These are phyloP conservation scores for Cavia aperea DNA, from an alignment of 2,113 vertebrate species.

Conservation along the genomic window DNA sequence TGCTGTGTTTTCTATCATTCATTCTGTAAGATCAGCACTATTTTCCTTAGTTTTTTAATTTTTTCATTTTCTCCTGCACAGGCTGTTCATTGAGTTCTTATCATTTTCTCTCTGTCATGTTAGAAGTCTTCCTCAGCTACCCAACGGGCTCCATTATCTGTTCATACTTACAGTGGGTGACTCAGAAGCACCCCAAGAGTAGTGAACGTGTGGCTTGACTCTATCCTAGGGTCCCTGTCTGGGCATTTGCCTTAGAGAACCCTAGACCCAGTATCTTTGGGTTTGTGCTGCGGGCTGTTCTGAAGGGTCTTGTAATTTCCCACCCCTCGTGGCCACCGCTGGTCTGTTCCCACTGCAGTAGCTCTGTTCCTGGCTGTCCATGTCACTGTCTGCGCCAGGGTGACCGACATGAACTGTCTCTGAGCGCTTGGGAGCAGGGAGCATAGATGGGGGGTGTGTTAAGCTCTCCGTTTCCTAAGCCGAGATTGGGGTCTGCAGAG, in stretches of 20 bases:
- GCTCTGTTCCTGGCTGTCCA: background rate
- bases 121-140: background rate
- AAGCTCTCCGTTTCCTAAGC: background rate
- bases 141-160: background rate
- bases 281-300: background rate
- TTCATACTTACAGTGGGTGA: background rate
- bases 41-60: background rate
- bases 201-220: background rate
- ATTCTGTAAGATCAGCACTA: background rate
- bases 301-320: background rate
- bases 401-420: too few relatives aligned
- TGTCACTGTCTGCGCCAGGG: rapidly evolving
- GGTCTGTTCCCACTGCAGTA: background rate
- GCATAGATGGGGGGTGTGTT: background rate
- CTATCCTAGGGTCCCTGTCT: background rate
- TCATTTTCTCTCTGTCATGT: background rate
- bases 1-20: background rate
- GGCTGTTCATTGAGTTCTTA: background rate
- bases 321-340: too few relatives aligned
- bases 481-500: background rate
- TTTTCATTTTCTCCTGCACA: background rate
- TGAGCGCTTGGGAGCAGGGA: background rate
- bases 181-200: background rate
- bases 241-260: background rate
- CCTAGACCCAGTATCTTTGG: background rate